Conservation (phyloP, 2,113 vertebrate genomes). For the Anolis carolinensis region DNA sequence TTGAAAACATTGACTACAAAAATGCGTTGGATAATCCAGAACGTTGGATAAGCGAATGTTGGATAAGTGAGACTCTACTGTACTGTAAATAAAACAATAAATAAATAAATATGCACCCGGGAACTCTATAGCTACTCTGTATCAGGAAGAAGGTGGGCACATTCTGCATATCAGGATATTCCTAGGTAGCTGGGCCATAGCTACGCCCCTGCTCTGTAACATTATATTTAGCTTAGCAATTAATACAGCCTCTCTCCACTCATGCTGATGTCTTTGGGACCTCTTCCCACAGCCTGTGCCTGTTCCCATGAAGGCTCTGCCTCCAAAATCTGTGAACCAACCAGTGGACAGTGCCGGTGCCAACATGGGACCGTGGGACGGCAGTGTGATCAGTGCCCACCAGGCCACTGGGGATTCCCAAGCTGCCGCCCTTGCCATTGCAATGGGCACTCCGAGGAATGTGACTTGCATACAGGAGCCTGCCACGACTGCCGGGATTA, state of each 20-base stretch:
- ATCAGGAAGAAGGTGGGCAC: neutral
- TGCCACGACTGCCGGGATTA: constrained; percentile 75
- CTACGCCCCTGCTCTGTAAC: neutral
- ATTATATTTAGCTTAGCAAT: neutral
- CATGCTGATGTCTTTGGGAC: neutral
- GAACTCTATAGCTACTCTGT: neutral
- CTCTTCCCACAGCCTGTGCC: constrained; percentile 73
- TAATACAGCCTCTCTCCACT: neutral
- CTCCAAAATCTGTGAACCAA: constrained; percentile 77
- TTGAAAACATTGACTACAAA: no score
- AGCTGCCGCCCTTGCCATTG: constrained; percentile 81
- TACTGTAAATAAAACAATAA: no score
- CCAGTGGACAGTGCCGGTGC: constrained; percentile 84
- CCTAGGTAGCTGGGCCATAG: neutral
- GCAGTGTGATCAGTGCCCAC: constrained; percentile 77
- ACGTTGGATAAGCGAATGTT: no score
- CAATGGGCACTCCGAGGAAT: constrained; percentile 79
- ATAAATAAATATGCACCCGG: no score
- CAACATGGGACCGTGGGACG: constrained; percentile 67
- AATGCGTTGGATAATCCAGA: no score
- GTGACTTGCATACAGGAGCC: constrained; percentile 72
- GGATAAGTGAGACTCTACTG: no score
- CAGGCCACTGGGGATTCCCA: constrained; percentile 82
- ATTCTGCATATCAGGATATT: neutral
- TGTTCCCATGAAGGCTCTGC: constrained; percentile 80